These are phyloP conservation scores for Zonotrichia leucophrys DNA, from an alignment of 2,113 vertebrate species.

Conservation along the genomic window DNA sequence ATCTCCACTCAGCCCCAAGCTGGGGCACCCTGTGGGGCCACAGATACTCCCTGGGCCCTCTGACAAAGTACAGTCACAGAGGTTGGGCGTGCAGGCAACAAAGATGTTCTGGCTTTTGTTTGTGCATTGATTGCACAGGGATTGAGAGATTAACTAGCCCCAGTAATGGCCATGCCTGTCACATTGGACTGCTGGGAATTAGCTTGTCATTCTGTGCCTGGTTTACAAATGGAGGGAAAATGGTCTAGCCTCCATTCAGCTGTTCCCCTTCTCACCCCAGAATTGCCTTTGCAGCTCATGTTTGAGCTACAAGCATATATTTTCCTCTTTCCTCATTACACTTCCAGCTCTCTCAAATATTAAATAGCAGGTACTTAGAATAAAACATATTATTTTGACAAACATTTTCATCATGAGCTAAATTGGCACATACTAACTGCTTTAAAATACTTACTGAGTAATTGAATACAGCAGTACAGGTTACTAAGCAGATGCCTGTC, in stretches of 20 bases:
- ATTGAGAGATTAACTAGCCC: constrained; percentile 36
- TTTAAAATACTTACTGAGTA: constrained; percentile 38
- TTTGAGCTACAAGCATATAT: constrained; percentile 12
- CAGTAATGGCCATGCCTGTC: neutral
- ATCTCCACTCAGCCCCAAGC: neutral
- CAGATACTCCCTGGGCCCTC: fast-evolving
- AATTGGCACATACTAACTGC: constrained; percentile 33
- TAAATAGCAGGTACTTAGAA: constrained; percentile 54
- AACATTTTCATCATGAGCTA: constrained; percentile 55
- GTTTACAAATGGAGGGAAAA: constrained; percentile 40
- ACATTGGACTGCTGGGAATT: neutral
- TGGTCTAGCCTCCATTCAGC: neutral
- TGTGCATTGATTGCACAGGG: neutral
- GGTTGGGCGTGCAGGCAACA: neutral
- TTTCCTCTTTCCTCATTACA: constrained; percentile 31
- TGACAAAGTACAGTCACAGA: neutral
- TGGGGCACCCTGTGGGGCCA: fast-evolving
- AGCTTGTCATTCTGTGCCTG: constrained; percentile 38
- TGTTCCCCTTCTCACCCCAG: constrained; percentile 16
- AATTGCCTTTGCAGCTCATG: constrained; percentile 20
- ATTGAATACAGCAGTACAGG: constrained; percentile 48
- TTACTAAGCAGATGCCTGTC: constrained; percentile 56
- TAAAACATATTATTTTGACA: constrained; percentile 56
- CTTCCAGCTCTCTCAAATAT: constrained; percentile 31
- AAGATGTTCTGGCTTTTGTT: neutral